These are phyloP conservation scores for Threskiornis aethiopicus DNA, from an alignment of 2,797 vertebrate genomes.

Conservation along the genomic window DNA sequence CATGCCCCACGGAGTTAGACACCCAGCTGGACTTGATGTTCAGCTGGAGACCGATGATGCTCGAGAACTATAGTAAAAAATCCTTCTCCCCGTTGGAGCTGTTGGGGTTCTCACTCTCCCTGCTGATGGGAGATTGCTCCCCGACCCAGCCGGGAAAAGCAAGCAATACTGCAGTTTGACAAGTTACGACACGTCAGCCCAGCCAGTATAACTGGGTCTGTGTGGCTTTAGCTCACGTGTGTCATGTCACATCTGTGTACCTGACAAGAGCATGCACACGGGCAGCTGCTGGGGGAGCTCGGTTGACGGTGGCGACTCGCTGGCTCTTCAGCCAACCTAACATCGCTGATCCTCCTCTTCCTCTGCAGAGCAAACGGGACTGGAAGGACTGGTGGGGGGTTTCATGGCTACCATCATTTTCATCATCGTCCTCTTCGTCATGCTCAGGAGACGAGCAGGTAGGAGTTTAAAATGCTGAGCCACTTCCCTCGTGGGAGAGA, in stretches of 20 bases:
- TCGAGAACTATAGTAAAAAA: background rate
- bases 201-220: background rate
- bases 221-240: background rate
- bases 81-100: background rate
- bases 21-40: background rate
- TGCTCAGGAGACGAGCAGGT: background rate
- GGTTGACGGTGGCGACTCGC: background rate
- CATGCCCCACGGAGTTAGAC: background rate
- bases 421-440: background rate
- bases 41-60: background rate
- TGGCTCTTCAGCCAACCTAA: background rate
- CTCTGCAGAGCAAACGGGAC: background rate
- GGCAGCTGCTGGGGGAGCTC: too few species aligned
- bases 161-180: background rate
- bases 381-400: background rate
- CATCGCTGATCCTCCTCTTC: background rate
- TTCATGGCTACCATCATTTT: background rate
- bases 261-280: rapidly evolving
- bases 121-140: background rate
- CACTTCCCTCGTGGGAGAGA: rapidly evolving
- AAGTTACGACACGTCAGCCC: background rate
- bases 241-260: background rate
- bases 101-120: background rate
- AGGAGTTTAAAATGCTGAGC: background rate
- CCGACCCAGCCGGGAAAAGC: background rate